Evolutionary conservation across 2,888 invertebrate genomes (phyloP), one percentile per base, ranked within the genome.

Genomic region (Phaonia tiefii): DNA sequence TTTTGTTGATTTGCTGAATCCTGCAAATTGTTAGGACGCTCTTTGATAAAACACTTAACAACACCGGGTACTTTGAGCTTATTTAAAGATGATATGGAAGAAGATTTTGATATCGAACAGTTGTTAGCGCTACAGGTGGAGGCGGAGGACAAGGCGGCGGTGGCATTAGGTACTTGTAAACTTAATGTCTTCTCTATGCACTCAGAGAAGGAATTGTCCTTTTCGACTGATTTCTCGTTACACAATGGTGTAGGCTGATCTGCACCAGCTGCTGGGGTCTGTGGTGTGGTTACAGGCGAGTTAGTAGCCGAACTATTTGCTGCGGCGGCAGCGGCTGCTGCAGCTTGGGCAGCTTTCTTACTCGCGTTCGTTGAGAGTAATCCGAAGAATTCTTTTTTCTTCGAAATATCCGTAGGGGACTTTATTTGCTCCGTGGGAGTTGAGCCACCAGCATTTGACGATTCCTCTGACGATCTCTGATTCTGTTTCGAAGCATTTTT

Each of bases 331-430:
- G 86, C 86, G 2, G 86, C 86, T 1, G 88, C 87, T 0, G 89
- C 88, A 1, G 89, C 88, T 7, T 88, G 87, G 1, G 89, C 87
- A 1, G 89, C 88, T 25, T 89, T 88, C 78, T 89, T 90, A 76
- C 88, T 90, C 1, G 89, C 88, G 72, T 88, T 90, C 1, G 90
- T 89, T 39, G 90, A 89, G 69, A 91, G 89, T 42, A 91, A 76
- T 31, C 90, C 87, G 49, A 91, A 90, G 80, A 90, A 90, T 70
- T 91, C 91, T 78, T 91, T 91, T 75, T 90, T 91, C 75, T 89
- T 91, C 1, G 89, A 88, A 56, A 89, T 88, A 58, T 91, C 91
- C 1, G 90, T 89, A 1, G 91, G 90, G 0, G 90, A 90, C 80
- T 90, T 91, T 1, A 90, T 79, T 66, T 86, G 86, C 4, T 83